phyloP scores from a whole-genome alignment of 2,888 invertebrate species.

The Spodoptera exigua region DNA sequence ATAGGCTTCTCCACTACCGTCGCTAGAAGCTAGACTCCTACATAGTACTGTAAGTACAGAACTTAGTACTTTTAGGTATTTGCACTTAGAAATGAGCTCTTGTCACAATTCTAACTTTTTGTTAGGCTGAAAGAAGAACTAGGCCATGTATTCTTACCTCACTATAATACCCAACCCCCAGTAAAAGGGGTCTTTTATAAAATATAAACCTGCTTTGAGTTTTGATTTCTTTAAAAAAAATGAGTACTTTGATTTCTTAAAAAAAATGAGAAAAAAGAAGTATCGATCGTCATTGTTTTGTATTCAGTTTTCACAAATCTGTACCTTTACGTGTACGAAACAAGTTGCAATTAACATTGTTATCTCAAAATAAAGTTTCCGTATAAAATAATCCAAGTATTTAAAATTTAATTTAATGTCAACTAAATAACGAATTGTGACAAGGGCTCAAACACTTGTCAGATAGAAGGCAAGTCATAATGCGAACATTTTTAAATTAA shows the following conservation, averaged over 20 bases:
- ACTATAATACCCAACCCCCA: too few relatives aligned
- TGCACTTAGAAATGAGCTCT: constrained; percentile 20
- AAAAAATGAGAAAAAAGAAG: not conserved
- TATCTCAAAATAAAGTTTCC: too few relatives aligned
- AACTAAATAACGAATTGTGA: not conserved
- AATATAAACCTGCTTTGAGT: too few relatives aligned
- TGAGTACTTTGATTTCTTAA: too few relatives aligned
- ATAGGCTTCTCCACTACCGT: constrained; percentile 49
- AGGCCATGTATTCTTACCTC: too few relatives aligned
- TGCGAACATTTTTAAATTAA: not conserved
- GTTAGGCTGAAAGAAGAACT: not conserved
- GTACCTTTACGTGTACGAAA: too few relatives aligned
- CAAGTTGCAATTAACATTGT: too few relatives aligned
- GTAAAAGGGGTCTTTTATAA: too few relatives aligned
- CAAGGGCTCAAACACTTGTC: constrained; percentile 6
- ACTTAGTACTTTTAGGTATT: constrained; percentile 29
- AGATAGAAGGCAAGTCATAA: not conserved
- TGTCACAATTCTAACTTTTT: constrained; percentile 1
- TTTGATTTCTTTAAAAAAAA: too few relatives aligned
- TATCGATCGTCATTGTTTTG: not conserved
- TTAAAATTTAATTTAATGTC: too few relatives aligned
- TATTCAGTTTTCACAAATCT: not conserved
- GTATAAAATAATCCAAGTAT: too few relatives aligned
- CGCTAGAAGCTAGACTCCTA: constrained; percentile 54
- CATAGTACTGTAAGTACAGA: constrained; percentile 38